Conservation (phyloP, 1,140 invertebrate species). For the Hyposmocoma kahamanoa region DNA sequence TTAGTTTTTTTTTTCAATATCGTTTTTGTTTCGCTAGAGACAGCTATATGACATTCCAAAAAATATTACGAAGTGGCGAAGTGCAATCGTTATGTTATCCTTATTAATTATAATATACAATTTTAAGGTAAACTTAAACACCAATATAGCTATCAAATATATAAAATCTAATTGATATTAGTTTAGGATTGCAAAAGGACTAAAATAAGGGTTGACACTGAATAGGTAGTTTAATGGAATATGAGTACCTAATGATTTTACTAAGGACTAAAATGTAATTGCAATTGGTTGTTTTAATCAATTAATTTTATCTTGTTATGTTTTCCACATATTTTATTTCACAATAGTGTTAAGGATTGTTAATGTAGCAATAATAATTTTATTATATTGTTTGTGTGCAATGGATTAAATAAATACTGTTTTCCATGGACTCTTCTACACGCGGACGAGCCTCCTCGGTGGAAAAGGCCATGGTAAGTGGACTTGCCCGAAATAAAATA, state of each 20-base stretch:
- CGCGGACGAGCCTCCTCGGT: conserved; percentile 47
- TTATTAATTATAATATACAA: neutral
- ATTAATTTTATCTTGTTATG: conserved; percentile 1
- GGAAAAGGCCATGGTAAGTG: conserved; percentile 69
- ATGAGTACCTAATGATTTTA: too few relatives aligned
- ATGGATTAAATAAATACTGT: conserved; percentile 55
- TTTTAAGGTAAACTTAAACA: too few relatives aligned
- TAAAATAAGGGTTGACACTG: too few relatives aligned
- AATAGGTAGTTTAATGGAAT: neutral
- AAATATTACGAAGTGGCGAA: neutral
- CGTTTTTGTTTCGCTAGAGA: neutral
- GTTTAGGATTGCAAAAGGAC: too few relatives aligned
- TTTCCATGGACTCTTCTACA: conserved; percentile 68
- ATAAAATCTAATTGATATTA: neutral
- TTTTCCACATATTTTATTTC: neutral
- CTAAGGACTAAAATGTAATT: too few relatives aligned
- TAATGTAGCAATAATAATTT: conserved; percentile 18
- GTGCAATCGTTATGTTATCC: neutral
- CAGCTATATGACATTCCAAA: neutral
- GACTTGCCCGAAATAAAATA: conserved; percentile 53
- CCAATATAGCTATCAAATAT: neutral
- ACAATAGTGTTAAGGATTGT: conserved; percentile 11
- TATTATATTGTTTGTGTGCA: conserved; percentile 40
- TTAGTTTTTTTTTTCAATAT: neutral
- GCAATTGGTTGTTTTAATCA: neutral